phyloP scores from a whole-genome alignment of 2,888 invertebrate species.

The Tortrix viridana region DNA sequence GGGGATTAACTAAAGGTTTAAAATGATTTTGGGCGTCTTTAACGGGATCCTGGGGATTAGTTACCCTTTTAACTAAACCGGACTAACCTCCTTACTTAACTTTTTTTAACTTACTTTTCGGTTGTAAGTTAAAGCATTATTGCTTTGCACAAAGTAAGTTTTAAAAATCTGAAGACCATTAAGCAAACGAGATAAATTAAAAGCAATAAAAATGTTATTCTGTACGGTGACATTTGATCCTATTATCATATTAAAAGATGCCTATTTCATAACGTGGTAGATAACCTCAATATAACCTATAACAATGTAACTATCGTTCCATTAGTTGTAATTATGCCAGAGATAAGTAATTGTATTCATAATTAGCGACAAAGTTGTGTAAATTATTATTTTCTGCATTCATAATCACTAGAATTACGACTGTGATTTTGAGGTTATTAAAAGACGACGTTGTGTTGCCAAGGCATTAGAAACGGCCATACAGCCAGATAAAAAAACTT shows the following conservation, averaged over 20 bases:
- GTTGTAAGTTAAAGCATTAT: no score
- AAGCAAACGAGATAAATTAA: constrained; percentile 26
- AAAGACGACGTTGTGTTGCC: constrained; percentile 8
- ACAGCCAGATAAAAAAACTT: constrained; percentile 2
- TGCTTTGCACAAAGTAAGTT: neutral
- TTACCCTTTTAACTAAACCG: neutral
- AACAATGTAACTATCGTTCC: constrained; percentile 68
- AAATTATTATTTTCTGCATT: constrained; percentile 25
- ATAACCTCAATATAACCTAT: constrained; percentile 38
- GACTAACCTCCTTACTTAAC: neutral
- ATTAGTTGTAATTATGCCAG: constrained; percentile 75
- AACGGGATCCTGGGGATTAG: neutral
- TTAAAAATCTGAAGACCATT: neutral
- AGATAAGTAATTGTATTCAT: constrained; percentile 72
- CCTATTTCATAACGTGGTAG: constrained; percentile 29
- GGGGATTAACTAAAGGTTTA: constrained; percentile 5
- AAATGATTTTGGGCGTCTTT: constrained; percentile 13
- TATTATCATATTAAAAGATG: constrained; percentile 16
- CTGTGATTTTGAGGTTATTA: constrained; percentile 33
- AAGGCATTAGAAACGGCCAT: neutral
- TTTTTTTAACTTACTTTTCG: neutral
- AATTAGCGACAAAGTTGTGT: constrained; percentile 44
- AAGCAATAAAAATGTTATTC: constrained; percentile 33
- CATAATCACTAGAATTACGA: constrained; percentile 5
- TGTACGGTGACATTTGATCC: constrained; percentile 30